Base-by-base conservation (phyloP, 23 tunicate species). In the Trididemnum miniatum region DNA sequence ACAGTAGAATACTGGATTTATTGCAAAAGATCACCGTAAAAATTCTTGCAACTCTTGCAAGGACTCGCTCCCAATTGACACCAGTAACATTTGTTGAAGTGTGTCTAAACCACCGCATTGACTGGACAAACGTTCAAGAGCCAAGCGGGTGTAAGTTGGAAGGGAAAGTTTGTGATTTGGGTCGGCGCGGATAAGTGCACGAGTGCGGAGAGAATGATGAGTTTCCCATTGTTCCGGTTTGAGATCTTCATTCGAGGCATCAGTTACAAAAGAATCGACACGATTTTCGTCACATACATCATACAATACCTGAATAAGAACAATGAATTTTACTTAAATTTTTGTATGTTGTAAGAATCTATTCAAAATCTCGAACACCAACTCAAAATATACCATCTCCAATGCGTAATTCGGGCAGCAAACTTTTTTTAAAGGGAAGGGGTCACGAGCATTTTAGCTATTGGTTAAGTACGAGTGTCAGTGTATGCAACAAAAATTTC, bases 251-350 rank as follows among this genome's bases (percentile, higher is more conserved):
- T 31, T 38, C 5, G 59, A 80, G 0, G 32, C 63, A 0, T 65
- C 65, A 36, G 39, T 37, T 22, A 85, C 64, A 34, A 78, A 51
- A 3, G 79, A 39, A 51, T 87, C 91, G 4, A 38, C 76, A 25
- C 31, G 59, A 71, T 72, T 57, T 30, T 87, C 86, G 62, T 87
- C 91, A 63, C 91, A 87, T 1, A 87, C 91, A 59, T 87, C 91
- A 54, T 87, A 74, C 74, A 87, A n/a, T 20, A 87, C 80, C 81
- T 87, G 76, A 15, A 73, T 37, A 37, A 44, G 15, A 44, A 15
- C 54, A 44, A 15, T 15, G 9, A 44, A 44, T n/a, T n/a, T n/a
- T n/a, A n/a, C n/a, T n/a, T n/a, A n/a, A n/a, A n/a, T n/a, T n/a
- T n/a, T n/a, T n/a, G n/a, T n/a, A n/a, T n/a, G n/a, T n/a, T n/a